Base-by-base conservation (phyloP, 2,113 vertebrate species). In the Ictalurus furcatus region DNA sequence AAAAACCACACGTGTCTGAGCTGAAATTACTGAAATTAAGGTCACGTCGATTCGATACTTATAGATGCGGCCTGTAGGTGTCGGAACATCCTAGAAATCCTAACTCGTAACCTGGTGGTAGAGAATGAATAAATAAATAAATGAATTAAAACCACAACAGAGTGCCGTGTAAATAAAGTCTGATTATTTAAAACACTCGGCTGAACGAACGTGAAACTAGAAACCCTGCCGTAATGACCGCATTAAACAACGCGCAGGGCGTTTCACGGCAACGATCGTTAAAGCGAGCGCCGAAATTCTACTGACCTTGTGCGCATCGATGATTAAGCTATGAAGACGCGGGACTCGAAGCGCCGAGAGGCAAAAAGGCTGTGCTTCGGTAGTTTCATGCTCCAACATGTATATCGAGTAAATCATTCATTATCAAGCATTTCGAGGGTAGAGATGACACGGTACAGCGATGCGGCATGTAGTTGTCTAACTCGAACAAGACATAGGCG, bases 141-240 rank as follows among this genome's bases (percentile, higher is more conserved):
- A 34, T 34, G 67, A 63, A 40, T 63, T 69, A n/a, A 88, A 4
- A 28, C 52, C 69, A 86, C 74, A 84, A 34, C 28, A 90, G 79
- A 40, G 14, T 44, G 80, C 84, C 76, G 25, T 84, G 84, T 79
- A 76, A 58, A 80, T 85, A 81, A 30, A 84, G 44, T 56, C 30
- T 67, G 56, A 65, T 73, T 89, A 30, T 67, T 85, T 76, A n/a
- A 79, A 69, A 85, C 21, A 84, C 65, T 87, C 52, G 56, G 54
- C 6, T 28, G 37, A 88, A 80, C 37, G n/a, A 40, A 52, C 34
- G 40, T 54, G 16, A 71, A 71, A 56, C 17, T 74, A 54, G 48
- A 61, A 56, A 86, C 44, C 44, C 12, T 81, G 16, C 85, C 30
- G 2, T 40, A 58, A 48, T 59, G 2, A 71, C 59, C 40, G 21